Base-by-base conservation (phyloP, 2,888 invertebrate genomes). In the Cordylochernes scorpioides region DNA sequence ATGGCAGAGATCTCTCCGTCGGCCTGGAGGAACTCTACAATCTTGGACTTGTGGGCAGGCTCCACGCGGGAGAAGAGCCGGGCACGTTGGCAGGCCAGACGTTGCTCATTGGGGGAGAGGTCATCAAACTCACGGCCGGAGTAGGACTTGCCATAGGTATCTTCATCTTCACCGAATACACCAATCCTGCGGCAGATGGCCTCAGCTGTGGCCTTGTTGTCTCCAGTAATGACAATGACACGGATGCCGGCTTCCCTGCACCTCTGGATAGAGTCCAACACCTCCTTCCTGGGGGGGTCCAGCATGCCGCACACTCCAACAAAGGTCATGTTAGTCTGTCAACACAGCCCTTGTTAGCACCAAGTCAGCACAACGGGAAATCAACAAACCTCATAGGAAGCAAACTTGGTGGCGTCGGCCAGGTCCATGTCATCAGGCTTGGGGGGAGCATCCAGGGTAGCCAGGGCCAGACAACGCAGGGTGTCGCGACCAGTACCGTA, bases 1-100 rank as follows among this genome's bases (percentile, higher is more conserved):
- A 99, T 99, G 54, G 97, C 97, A 42, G 94, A 88, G 58, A 99
- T 88, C 60, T 86, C 86, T 56, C 94, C 94, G 74, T 94, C 94
- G 61, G 78, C 69, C 57, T 99, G 97, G 55, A 99, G 63, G 60
- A 61, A 97, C 54, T 99, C 97, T 54, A 99, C 72, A 53, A 99
- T 99, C 65, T 97, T 99, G 44, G 88, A 88, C 61, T 99, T 99
- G 67, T 99, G 97, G 33, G 88, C 69, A 34, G 99, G 97, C 55
- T 99, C 97, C 33, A 99, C 99, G 41, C 99, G 74, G 32, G 97
- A 94, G 68, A 99, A 99, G 34, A 99, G 66, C 40, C 91, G 70
- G 29, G 82, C 70, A 37, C 71, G 65, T 21, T 75, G 77, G 50
- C 75, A 75, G 27, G 91, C 86, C 25, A 71, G 60, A 48, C 80